Conservation (phyloP, 2,113 vertebrate genomes). For the Dromaius novaehollandiae region DNA sequence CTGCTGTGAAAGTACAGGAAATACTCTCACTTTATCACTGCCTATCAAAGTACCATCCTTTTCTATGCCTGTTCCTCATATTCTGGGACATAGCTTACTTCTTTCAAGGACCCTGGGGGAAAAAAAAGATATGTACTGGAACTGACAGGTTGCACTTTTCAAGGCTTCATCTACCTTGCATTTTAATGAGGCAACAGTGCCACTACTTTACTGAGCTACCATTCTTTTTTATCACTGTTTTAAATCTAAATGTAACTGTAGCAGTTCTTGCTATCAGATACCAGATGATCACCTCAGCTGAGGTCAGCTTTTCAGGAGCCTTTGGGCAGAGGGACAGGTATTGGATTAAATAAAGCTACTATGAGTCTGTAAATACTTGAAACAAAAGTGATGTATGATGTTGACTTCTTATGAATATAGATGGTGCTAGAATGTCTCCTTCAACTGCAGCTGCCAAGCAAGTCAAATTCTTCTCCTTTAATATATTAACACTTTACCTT, state of each 20-base stretch:
- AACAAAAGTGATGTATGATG: background rate
- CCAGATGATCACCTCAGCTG: background rate
- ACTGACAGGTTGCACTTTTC: too few species aligned
- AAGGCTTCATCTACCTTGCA: background rate
- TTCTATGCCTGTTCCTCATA: background rate
- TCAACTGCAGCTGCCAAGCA: background rate
- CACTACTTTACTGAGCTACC: background rate
- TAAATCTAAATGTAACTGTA: background rate
- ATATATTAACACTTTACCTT: background rate
- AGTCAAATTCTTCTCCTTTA: background rate
- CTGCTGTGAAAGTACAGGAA: slow-evolving; percentile 16
- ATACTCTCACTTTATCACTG: background rate
- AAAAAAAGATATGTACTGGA: background rate
- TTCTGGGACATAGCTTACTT: background rate
- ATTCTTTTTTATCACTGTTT: background rate
- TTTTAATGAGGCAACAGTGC: background rate
- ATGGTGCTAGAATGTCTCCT: background rate
- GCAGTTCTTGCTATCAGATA: background rate
- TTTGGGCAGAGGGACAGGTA: background rate
- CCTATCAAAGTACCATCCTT: background rate
- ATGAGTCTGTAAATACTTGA: background rate
- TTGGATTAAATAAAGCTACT: background rate
- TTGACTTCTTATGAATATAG: background rate
- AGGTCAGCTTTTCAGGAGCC: background rate
- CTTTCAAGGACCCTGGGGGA: background rate